phyloP scores from a whole-genome alignment of 1,140 invertebrate genomes.

The Meloidogyne chitwoodi region DNA sequence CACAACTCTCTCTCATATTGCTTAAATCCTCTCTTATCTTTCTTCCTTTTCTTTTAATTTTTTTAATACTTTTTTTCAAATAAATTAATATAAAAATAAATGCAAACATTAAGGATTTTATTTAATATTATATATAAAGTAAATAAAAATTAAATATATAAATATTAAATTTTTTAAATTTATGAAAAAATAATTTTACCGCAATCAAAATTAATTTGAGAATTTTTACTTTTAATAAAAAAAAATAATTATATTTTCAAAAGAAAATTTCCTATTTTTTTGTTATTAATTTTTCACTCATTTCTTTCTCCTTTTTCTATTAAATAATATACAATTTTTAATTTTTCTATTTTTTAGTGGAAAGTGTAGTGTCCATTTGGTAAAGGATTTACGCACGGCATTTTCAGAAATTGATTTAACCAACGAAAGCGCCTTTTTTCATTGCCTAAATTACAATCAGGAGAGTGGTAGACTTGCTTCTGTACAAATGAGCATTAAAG shows the following conservation, averaged over 20 bases:
- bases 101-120: no score
- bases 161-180: no score
- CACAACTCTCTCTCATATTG: not conserved
- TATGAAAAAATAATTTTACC: no score
- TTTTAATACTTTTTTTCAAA: not conserved
- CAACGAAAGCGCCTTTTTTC: constrained; percentile 63
- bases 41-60: not conserved
- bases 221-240: no score
- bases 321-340: not conserved
- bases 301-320: not conserved
- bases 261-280: no score
- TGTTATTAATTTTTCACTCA: not conserved
- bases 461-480: constrained; percentile 70
- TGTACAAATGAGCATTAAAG: constrained; percentile 87
- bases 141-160: no score
- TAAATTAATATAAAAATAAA: no score
- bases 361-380: constrained; percentile 51
- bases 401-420: constrained; percentile 29
- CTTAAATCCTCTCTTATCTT: not conserved
- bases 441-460: constrained; percentile 66
- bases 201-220: not conserved
- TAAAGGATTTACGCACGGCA: constrained; percentile 26
- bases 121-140: no score
- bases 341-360: constrained; percentile 44
- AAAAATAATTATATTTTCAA: no score